Percentiles rank a stretch among this genome's conserved stretches.
Conservation (phyloP, 2,888 invertebrate genomes). For the Pyrrhia umbra region DNA sequence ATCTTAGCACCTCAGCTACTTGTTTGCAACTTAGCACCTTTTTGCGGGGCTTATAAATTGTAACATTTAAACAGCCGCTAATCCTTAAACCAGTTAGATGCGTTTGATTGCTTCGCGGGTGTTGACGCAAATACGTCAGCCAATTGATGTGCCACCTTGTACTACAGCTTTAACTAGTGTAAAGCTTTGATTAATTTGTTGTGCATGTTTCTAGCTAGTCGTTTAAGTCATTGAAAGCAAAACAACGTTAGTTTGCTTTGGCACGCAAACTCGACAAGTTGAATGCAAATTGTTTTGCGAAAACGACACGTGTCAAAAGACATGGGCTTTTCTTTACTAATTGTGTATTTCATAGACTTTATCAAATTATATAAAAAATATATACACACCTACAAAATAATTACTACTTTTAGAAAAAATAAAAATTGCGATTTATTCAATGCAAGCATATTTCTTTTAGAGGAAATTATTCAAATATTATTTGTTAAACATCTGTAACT, state of each 20-base stretch:
- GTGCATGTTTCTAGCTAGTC: conserved; percentile 8
- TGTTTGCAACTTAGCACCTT: conserved; percentile 33
- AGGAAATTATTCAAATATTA: too few relatives aligned
- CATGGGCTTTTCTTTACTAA: conserved; percentile 9
- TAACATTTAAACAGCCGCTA: conserved; percentile 44
- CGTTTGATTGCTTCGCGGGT: conserved; percentile 35
- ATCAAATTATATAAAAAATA: too few relatives aligned
- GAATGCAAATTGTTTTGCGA: conserved; percentile 24
- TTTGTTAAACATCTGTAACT: not conserved
- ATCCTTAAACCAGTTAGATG: conserved; percentile 51
- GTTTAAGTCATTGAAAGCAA: conserved; percentile 9
- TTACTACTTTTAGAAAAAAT: too few relatives aligned
- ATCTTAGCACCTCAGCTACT: conserved; percentile 19
- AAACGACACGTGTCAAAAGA: conserved; percentile 17
- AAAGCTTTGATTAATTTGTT: conserved; percentile 46
- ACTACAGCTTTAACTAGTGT: conserved; percentile 36
- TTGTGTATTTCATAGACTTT: conserved; percentile 6
- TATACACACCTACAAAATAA: too few relatives aligned
- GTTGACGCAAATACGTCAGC: conserved; percentile 58
- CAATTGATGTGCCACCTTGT: conserved; percentile 41
- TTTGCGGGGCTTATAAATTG: conserved; percentile 42
- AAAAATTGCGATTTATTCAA: too few relatives aligned
- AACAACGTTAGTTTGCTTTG: conserved; percentile 27
- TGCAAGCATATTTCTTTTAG: too few relatives aligned
- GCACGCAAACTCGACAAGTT: conserved; percentile 19